These are phyloP conservation scores for Microcebus tavaratra DNA, from an alignment of 2,113 vertebrate species.

Conservation along the genomic window DNA sequence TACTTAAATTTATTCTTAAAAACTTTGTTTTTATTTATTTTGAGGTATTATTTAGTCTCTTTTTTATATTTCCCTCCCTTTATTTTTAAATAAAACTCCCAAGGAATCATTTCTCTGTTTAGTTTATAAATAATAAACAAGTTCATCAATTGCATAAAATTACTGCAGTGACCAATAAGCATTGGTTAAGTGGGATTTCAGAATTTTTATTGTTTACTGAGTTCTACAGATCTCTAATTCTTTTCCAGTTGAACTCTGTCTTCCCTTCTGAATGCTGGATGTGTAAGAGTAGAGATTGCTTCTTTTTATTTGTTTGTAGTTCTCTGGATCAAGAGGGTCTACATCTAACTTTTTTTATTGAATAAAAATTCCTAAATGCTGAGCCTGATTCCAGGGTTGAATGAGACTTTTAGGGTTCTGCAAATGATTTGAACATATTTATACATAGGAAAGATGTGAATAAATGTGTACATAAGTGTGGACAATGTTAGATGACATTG, in stretches of 20 bases:
- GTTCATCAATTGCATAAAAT: not conserved
- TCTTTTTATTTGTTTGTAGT: not conserved
- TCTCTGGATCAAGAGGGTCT: not conserved
- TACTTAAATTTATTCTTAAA: not conserved
- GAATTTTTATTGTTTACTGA: not conserved
- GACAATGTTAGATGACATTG: no score
- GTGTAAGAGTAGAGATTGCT: not conserved
- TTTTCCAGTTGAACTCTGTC: not conserved
- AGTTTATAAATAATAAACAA: not conserved
- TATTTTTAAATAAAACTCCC: not conserved
- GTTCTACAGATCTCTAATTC: not conserved
- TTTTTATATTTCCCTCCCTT: not conserved
- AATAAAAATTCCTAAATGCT: not conserved
- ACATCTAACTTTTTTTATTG: not conserved
- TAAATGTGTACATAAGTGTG: not conserved
- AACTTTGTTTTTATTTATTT: not conserved
- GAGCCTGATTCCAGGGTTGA: no score
- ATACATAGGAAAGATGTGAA: not conserved
- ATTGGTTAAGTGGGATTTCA: not conserved
- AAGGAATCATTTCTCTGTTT: not conserved
- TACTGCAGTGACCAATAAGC: not conserved
- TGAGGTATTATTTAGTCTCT: not conserved
- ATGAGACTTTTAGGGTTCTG: not conserved
- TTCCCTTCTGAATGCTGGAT: not conserved
- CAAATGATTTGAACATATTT: not conserved